phyloP scores from a whole-genome alignment of 2,113 vertebrate genomes.

The Pongo pygmaeus region DNA sequence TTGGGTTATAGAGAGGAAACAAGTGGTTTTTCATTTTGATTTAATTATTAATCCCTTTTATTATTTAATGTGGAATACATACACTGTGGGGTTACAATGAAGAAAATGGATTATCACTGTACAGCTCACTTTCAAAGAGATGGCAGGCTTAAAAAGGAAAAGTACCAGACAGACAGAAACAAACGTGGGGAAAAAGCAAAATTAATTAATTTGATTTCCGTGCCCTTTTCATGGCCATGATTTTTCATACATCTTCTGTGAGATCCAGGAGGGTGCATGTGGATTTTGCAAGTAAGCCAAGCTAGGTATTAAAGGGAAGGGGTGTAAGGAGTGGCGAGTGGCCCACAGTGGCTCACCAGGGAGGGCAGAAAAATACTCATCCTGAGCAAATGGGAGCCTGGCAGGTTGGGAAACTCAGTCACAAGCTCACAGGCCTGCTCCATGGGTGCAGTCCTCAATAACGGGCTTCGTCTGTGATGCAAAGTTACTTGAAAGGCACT shows the following conservation, averaged over 20 bases:
- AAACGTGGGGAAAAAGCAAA: constrained; percentile 8
- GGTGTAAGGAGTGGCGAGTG: not conserved
- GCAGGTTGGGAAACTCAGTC: not conserved
- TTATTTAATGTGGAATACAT: constrained; percentile 57
- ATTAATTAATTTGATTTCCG: constrained; percentile 29
- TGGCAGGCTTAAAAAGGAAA: not conserved
- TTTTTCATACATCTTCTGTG: not conserved
- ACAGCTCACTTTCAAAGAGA: not conserved
- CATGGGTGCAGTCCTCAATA: not conserved
- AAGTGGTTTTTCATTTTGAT: constrained; percentile 66
- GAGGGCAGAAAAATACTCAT: not conserved
- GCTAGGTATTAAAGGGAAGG: not conserved
- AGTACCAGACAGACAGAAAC: not conserved
- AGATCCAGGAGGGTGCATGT: not conserved
- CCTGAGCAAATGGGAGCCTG: not conserved
- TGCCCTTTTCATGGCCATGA: not conserved
- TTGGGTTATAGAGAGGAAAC: constrained; percentile 42
- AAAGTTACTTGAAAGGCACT: not conserved
- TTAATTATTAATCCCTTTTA: constrained; percentile 68
- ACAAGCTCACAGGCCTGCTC: not conserved
- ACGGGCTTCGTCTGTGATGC: not conserved
- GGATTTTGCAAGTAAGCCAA: not conserved
- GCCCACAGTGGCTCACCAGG: not conserved
- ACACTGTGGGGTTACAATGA: not conserved
- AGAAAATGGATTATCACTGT: not conserved